These are phyloP conservation scores for Petrosia ficiformis DNA, from an alignment of 37 sponge, comb jelly and placozoan species.

Conservation along the genomic window DNA sequence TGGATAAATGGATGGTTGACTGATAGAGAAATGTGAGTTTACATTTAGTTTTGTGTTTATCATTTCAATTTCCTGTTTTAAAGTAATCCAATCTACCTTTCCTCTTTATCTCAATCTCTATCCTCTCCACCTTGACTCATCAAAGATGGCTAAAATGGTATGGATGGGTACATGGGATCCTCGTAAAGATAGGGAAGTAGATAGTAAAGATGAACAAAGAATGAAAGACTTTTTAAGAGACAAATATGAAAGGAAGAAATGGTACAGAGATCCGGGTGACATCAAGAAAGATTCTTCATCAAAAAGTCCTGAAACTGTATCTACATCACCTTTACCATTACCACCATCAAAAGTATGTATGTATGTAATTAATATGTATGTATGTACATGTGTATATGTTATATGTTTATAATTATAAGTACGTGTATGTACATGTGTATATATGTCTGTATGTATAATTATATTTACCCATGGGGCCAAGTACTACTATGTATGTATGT, in stretches of 20 bases:
- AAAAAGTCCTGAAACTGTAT: background rate
- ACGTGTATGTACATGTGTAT: too few species aligned
- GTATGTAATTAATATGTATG: too few species aligned
- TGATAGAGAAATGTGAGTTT: too few species aligned
- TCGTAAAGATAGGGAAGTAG: conserved; percentile 54
- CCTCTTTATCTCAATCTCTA: background rate
- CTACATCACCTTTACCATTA: conserved; percentile 12
- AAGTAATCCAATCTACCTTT: background rate
- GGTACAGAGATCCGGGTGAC: conserved; percentile 56
- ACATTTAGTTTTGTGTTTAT: too few species aligned
- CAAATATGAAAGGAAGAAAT: conserved; percentile 79
- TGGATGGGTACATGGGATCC: conserved; percentile 75
- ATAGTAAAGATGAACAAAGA: conserved; percentile 60
- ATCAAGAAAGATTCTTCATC: conserved; percentile 14
- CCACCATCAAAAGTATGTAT: background rate
- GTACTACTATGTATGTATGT: too few species aligned
- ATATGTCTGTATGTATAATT: too few species aligned
- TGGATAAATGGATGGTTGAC: too few species aligned
- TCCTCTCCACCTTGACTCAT: too few species aligned
- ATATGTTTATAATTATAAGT: too few species aligned
- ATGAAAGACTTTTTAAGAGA: conserved; percentile 61
- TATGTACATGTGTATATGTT: too few species aligned
- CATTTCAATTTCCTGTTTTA: too few species aligned
- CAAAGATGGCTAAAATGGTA: conserved; percentile 36
- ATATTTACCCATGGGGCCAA: too few species aligned